Evolutionary conservation across 2,797 vertebrate genomes (phyloP), one percentile per base, ranked within the genome.

Genomic region (Selene dorsalis): DNA sequence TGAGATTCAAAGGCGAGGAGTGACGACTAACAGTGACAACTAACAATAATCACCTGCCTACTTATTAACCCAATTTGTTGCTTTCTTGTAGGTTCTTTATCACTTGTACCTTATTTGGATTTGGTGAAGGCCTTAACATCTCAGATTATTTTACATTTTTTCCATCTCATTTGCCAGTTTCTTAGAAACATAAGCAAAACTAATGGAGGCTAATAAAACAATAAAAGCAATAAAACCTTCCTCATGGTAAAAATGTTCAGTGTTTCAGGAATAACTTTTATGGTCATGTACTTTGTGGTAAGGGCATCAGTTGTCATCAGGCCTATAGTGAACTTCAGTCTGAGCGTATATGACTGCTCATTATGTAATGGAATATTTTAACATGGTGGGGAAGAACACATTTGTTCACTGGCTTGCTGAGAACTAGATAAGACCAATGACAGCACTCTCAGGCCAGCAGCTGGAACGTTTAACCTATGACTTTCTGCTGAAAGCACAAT

Each of bases 1-100:
- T 48, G 32, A 57, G 22, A 72, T 16, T 38, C 6, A 73, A 65
- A 73, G 22, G 35, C n/a, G n/a, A n/a, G n/a, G n/a, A n/a, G n/a
- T n/a, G n/a, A n/a, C n/a, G n/a, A n/a, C n/a, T n/a, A n/a, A 48
- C 53, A 65, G 52, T 3, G 14, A 69, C 18, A 47, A 14, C n/a
- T 3, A 63, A 41, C 56, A 30, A 10, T 47, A n/a, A 32, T 20
- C 17, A 2, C 2, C 35, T 32, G 52, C 10, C 16, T n/a, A 17
- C 22, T 50, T 67, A 16, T 16, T 59, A 16, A 3, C 1, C 26
- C 41, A 20, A 48, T 66, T 73, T 53, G 7, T 50, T 65, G 66
- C 28, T 53, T 4, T 10, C 5, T 8, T 11, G 38, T 45, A 50
- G 20, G 13, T n/a, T 69, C 58, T 9, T 8, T 22, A 16, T 60